Evolutionary conservation across 2,113 vertebrate genomes (phyloP).

Genomic region (Vidua chalybeata): DNA sequence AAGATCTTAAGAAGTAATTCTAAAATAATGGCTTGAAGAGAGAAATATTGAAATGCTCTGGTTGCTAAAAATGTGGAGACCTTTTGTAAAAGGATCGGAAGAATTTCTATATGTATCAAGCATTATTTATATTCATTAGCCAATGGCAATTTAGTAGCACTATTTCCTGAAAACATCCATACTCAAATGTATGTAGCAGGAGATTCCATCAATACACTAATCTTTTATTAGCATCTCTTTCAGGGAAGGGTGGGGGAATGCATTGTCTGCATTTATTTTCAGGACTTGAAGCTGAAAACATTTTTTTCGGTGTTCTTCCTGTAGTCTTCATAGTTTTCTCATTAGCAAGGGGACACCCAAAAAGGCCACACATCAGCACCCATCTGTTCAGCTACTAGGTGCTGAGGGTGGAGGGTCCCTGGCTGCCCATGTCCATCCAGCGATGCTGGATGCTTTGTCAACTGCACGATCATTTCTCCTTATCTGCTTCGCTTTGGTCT

Average conservation of each 20-base stretch:
- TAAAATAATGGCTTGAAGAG: not conserved
- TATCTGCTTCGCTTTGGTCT: not conserved
- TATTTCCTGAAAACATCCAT: not conserved
- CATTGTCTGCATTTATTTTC: not conserved
- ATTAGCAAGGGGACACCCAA: too few species aligned
- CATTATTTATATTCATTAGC: not conserved
- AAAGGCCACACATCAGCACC: not conserved
- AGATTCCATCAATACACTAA: not conserved
- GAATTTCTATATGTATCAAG: not conserved
- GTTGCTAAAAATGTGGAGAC: not conserved
- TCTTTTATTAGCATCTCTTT: not conserved
- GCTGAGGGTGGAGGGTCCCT: not conserved
- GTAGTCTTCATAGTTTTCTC: not conserved
- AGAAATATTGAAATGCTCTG: not conserved
- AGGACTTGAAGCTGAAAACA: not conserved
- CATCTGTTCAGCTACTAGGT: rapidly evolving
- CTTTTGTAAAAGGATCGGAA: not conserved
- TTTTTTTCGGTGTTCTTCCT: not conserved
- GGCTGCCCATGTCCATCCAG: not conserved
- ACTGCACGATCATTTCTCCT: not conserved
- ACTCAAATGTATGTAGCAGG: not conserved
- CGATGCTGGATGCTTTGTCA: not conserved
- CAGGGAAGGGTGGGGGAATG: not conserved
- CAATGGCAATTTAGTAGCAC: not conserved
- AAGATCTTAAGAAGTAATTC: not conserved